A percentile compares a stretch with the other conserved stretches of the same genome.
Conservation (phyloP, 1,140 invertebrate genomes). For the Aplysia californica region DNA sequence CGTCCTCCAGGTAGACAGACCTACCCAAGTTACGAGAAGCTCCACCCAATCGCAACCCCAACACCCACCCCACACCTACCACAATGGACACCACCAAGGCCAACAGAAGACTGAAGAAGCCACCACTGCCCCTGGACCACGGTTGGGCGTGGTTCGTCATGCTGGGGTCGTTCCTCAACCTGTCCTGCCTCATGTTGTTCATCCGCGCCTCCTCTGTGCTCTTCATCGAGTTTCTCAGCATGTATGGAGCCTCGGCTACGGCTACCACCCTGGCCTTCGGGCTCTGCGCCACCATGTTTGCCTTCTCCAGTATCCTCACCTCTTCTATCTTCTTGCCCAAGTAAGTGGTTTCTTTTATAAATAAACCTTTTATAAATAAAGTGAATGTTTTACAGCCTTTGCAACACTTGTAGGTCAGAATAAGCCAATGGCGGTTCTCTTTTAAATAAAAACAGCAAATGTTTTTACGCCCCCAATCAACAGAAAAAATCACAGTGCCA, state of each 20-base stretch:
- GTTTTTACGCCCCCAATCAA: no score
- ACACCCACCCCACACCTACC: no score
- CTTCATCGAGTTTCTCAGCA: neutral
- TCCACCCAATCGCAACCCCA: no score
- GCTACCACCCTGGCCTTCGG: constrained; percentile 13
- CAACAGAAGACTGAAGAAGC: neutral
- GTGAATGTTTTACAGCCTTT: no score
- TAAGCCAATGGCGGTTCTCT: no score
- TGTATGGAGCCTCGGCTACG: constrained; percentile 1
- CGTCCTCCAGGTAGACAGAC: no score
- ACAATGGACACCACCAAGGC: neutral
- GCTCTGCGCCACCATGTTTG: neutral
- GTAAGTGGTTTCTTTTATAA: no score
- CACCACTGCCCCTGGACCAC: neutral
- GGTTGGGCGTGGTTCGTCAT: constrained; percentile 6
- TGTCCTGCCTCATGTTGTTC: neutral
- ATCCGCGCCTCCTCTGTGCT: neutral
- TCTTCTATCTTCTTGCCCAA: neutral
- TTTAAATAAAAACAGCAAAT: no score
- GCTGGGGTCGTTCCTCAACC: neutral
- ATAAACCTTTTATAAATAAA: no score
- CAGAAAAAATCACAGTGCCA: no score
- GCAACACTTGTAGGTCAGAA: no score
- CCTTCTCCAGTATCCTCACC: neutral
- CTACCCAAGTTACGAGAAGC: no score